These are phyloP conservation scores for Toxotes jaculatrix DNA, from an alignment of 2,113 vertebrate genomes.

Conservation along the genomic window DNA sequence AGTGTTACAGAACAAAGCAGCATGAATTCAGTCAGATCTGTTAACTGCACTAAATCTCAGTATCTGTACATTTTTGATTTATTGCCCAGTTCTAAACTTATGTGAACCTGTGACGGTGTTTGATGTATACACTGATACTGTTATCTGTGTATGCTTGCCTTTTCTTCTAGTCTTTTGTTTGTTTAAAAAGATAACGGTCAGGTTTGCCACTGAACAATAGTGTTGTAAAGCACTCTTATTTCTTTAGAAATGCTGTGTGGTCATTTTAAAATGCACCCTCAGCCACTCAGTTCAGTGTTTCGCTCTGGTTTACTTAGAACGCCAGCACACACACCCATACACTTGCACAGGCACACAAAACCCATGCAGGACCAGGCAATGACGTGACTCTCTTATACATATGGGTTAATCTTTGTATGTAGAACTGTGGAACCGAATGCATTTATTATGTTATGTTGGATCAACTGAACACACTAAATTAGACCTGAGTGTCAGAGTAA, in stretches of 20 bases:
- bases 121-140: neutral
- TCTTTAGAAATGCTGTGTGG: conserved; percentile 77
- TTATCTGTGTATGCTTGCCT: conserved; percentile 32
- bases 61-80: neutral
- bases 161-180: conserved; percentile 40
- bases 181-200: conserved; percentile 42
- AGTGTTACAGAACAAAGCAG: neutral
- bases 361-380: conserved; percentile 11
- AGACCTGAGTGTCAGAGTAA: neutral
- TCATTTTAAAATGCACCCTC: conserved; percentile 76
- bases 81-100: neutral
- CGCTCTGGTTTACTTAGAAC: conserved; percentile 35
- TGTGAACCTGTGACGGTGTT: neutral
- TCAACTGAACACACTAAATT: neutral
- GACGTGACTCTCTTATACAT: conserved; percentile 4
- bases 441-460: neutral
- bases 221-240: conserved; percentile 52
- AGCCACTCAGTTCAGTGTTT: conserved; percentile 62
- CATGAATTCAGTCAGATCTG: neutral
- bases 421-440: neutral
- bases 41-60: neutral
- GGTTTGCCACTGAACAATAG: conserved; percentile 55
- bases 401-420: neutral
- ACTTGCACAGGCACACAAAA: conserved; percentile 25
- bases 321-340: conserved; percentile 33